A percentile compares a stretch with the other conserved stretches of the same genome.
phyloP scores from a whole-genome alignment of 2,113 vertebrate species.

The Semicossyphus pulcher region DNA sequence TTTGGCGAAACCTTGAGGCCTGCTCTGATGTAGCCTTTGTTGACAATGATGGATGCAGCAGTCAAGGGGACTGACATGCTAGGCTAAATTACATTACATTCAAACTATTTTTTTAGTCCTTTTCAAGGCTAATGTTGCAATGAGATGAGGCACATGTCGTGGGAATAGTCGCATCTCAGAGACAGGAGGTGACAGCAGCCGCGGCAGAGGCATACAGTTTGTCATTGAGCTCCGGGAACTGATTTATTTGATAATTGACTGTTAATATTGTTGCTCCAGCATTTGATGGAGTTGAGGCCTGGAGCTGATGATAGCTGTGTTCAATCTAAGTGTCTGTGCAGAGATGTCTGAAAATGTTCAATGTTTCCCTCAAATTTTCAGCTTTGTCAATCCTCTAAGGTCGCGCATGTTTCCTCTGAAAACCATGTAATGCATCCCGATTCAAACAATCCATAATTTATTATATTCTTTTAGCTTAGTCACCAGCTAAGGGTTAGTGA shows the following conservation, averaged over 20 bases:
- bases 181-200: constrained; percentile 30
- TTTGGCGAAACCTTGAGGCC: constrained; percentile 77
- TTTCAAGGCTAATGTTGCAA: constrained; percentile 79
- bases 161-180: constrained; percentile 43
- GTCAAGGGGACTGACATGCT: constrained; percentile 72
- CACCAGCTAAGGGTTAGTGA: not conserved
- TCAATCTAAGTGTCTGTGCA: not conserved
- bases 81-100: constrained; percentile 83
- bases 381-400: not conserved
- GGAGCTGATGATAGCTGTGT: not conserved
- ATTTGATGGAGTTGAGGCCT: not conserved
- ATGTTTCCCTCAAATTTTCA: not conserved
- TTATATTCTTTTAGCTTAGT: constrained; percentile 18
- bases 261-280: not conserved
- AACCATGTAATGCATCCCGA: not conserved
- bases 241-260: constrained; percentile 21
- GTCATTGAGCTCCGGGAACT: not conserved
- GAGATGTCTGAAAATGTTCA: not conserved
- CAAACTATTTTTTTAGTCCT: constrained; percentile 62
- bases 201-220: not conserved
- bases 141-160: constrained; percentile 63
- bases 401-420: not conserved
- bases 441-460: constrained; percentile 6
- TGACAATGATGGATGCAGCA: constrained; percentile 86
- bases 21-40: constrained; percentile 71